Percentiles rank a stretch among this genome's conserved stretches.
Conservation (phyloP, 2,113 vertebrate species). For the Acrocephalus kingi region DNA sequence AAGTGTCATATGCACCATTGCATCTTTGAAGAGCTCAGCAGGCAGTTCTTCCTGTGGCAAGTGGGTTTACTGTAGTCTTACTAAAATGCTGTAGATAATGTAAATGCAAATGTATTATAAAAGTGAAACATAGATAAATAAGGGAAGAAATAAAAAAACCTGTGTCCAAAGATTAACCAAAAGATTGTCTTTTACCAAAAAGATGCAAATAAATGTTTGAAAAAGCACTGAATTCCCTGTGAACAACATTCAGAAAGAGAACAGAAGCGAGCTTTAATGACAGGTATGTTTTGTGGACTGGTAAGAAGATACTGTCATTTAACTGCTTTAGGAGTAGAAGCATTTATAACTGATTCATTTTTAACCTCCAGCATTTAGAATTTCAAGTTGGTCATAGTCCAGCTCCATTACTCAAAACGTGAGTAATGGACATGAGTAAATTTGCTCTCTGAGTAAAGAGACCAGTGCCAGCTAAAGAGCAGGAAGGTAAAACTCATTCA, state of each 20-base stretch:
- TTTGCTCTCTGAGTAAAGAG: not conserved
- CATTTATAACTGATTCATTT: not conserved
- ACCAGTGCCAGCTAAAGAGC: not conserved
- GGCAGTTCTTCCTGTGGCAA: not conserved
- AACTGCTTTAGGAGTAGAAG: not conserved
- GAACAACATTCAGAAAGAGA: not conserved
- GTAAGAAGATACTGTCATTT: not conserved
- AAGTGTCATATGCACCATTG: not conserved
- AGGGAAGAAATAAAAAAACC: not conserved
- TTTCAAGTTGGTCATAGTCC: not conserved
- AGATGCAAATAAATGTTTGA: not conserved
- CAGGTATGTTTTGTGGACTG: not conserved
- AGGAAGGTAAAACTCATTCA: not conserved
- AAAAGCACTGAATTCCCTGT: not conserved
- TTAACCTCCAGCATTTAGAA: not conserved
- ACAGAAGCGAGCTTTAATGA: not conserved
- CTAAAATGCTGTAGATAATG: not conserved
- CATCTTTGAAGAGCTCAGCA: not conserved
- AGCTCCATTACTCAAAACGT: not conserved
- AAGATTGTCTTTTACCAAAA: not conserved
- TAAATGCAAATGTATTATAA: not conserved
- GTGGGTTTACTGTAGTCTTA: not conserved
- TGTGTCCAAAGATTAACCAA: not conserved
- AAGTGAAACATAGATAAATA: not conserved
- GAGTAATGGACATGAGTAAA: not conserved